Base-by-base conservation (phyloP, 2,113 vertebrate genomes). In the Opisthocomus hoazin region DNA sequence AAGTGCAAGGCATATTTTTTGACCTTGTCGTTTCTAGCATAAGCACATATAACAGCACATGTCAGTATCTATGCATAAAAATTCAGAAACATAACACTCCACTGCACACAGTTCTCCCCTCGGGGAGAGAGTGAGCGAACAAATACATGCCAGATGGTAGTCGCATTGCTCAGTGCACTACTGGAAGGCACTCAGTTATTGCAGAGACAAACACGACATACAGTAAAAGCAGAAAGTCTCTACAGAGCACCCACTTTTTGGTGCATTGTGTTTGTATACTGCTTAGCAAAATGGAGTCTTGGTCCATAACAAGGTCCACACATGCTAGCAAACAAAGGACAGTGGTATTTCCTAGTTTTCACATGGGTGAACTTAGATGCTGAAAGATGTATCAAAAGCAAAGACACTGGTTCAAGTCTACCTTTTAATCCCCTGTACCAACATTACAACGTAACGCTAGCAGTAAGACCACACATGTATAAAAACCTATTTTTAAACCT, bases 131-230 rank as follows among this genome's bases (percentile, higher is more conserved):
- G 65, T 51, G 92, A 86, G 71, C 0, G 1, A 96, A 90, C 90
- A 97, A 95, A 86, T 60, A 81, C 93, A 94, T 89, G 79, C 83
- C 94, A 97, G 96, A 97, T 96, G 96, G 94, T 89, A 90, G 85
- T 64, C 15, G 1, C 84, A 87, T 64, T 94, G 68, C 93, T 94
- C 71, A 90, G 64, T 75, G 79, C 79, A 80, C 92, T 94, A 86
- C 93, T 96, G 90, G 93, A 96, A 95, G 88, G 82, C 88, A 70
- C 71, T 81, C 79, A 34, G 66, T 66, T 92, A 77, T 51, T 77
- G 30, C 61, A 95, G 71, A 70, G 84, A 90, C 51, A 88, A 96
- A 92, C 56, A 88, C 46, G 77, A 12, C 26, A 30, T 9, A 41
- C 48, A 68, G 43, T 19, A 66, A 90, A 88, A 74, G 23, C 51